Conservation (phyloP, 2,113 vertebrate species). For the Pomatostomus ruficeps region DNA sequence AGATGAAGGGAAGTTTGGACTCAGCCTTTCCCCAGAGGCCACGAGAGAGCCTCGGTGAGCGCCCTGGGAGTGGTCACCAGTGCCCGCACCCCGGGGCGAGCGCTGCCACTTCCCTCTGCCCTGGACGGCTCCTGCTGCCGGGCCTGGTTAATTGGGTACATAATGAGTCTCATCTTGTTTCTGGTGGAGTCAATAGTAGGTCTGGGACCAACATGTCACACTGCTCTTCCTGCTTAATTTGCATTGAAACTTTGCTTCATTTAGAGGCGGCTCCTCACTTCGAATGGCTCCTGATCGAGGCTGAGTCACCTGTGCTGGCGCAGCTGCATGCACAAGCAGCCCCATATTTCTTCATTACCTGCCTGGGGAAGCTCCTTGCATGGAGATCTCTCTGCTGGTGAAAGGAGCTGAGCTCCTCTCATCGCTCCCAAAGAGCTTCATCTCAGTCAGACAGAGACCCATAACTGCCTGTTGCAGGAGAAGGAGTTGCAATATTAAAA, state of each 20-base stretch:
- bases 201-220: neutral
- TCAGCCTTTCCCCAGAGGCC: neutral
- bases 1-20: neutral
- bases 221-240: slow-evolving; percentile 29
- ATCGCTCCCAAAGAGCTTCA: neutral
- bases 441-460: neutral
- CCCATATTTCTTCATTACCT: neutral
- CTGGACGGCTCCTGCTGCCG: rapidly evolving
- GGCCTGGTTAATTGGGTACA: slow-evolving; percentile 5
- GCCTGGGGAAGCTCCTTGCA: neutral
- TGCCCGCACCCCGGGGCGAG: rapidly evolving
- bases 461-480: neutral
- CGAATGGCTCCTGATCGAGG: slow-evolving; percentile 1
- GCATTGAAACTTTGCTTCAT: neutral
- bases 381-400: neutral
- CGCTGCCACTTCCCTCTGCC: neutral
- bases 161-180: neutral
- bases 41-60: rapidly evolving
- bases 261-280: neutral
- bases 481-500: neutral
- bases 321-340: slow-evolving; percentile 16
- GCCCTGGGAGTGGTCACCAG: rapidly evolving
- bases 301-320: neutral
- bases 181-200: neutral
- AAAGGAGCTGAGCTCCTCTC: neutral